Percentiles rank a stretch among this genome's conserved stretches.
Evolutionary conservation across 2,888 invertebrate genomes (phyloP).

Genomic region (Philonicus albiceps): DNA sequence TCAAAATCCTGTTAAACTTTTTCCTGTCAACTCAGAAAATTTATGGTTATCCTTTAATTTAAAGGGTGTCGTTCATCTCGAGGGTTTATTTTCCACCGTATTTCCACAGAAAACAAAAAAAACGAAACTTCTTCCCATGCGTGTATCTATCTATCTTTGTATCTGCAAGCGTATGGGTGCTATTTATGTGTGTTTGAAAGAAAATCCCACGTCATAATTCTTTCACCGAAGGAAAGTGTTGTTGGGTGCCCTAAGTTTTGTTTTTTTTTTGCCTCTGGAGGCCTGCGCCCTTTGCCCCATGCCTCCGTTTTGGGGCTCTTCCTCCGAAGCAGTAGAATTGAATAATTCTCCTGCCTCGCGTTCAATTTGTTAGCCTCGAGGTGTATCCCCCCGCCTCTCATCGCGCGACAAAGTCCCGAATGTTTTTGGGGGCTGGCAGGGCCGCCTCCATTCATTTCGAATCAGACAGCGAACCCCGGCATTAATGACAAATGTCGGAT

Average conservation of each 20-base stretch:
- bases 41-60: conserved; percentile 46
- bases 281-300: not conserved
- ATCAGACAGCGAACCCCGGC: not conserved
- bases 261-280: not conserved
- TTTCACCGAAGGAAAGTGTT: conserved; percentile 25
- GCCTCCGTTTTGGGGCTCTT: not conserved
- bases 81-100: conserved; percentile 45
- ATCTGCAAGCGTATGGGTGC: not conserved
- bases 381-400: not conserved
- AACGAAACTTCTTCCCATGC: conserved; percentile 24
- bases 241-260: conserved; percentile 1
- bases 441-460: not conserved
- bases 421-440: not conserved
- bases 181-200: conserved; percentile 25
- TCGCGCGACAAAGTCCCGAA: not conserved
- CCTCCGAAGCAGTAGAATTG: not conserved
- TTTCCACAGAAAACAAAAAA: conserved; percentile 20
- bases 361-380: not conserved
- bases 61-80: conserved; percentile 47
- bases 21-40: conserved; percentile 41
- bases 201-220: conserved; percentile 42
- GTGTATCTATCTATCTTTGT: not conserved
- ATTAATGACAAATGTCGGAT: conserved; percentile 24
- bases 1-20: conserved; percentile 45
- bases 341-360: conserved; percentile 16